Evolutionary conservation across 2,888 invertebrate genomes (phyloP).

Genomic region (Apamea monoglypha): DNA sequence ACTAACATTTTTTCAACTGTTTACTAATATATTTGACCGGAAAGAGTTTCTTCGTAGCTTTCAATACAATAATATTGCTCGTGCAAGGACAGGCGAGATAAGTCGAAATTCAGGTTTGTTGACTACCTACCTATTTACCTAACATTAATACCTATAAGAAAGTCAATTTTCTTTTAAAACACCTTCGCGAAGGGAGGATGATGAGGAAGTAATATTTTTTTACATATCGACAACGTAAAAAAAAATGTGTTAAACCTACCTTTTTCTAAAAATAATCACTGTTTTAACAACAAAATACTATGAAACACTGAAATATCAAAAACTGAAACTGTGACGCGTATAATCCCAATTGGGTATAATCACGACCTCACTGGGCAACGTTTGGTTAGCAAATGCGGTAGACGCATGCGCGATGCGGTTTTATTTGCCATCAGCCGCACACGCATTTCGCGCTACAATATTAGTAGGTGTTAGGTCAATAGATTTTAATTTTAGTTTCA

Average conservation of each 20-base stretch:
- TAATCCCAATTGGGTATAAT: background rate
- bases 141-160: background rate
- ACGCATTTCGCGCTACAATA: constrained; percentile 45
- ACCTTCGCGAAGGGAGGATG: fast-evolving
- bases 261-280: constrained; percentile 43
- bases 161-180: background rate
- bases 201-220: no score
- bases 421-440: constrained; percentile 55
- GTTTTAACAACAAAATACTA: constrained; percentile 24
- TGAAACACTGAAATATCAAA: constrained; percentile 48
- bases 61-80: background rate
- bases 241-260: constrained; percentile 27
- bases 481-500: background rate
- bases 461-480: constrained; percentile 1
- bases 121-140: background rate
- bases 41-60: background rate
- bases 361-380: constrained; percentile 65
- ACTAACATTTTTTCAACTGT: background rate
- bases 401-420: constrained; percentile 60
- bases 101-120: background rate
- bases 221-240: background rate
- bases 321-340: constrained; percentile 39
- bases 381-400: constrained; percentile 62
- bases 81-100: background rate
- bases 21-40: background rate